phyloP scores from a whole-genome alignment of 2,888 invertebrate genomes.

The Allolobophora icterica region DNA sequence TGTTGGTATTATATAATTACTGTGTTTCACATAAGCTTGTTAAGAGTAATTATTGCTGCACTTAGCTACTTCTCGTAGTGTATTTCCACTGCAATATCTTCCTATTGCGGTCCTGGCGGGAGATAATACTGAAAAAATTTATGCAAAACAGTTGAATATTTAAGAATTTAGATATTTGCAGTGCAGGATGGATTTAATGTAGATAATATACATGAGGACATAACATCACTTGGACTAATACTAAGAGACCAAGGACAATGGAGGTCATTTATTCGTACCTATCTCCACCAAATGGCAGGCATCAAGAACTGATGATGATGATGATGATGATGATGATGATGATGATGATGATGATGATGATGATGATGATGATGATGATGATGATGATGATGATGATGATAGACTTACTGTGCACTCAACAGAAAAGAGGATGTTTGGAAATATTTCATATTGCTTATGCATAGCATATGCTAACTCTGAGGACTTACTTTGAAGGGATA shows the following conservation, averaged over 20 bases:
- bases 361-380: too few relatives aligned
- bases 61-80: background rate
- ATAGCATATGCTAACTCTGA: background rate
- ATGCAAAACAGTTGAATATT: background rate
- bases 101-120: background rate
- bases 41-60: background rate
- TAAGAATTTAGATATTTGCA: background rate
- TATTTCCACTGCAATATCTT: background rate
- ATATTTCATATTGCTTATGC: background rate
- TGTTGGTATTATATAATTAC: background rate
- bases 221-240: too few relatives aligned
- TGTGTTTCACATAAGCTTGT: background rate
- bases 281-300: too few relatives aligned
- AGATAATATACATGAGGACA: too few relatives aligned
- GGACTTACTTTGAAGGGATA: background rate
- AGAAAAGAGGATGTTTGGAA: background rate
- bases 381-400: too few relatives aligned
- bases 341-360: too few relatives aligned
- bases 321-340: too few relatives aligned
- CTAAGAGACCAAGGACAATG: too few relatives aligned
- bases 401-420: background rate
- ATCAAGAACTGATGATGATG: too few relatives aligned
- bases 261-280: too few relatives aligned
- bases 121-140: background rate
- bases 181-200: too few relatives aligned